These are phyloP conservation scores for Chionis minor DNA, from an alignment of 2,113 vertebrate genomes.

Conservation along the genomic window DNA sequence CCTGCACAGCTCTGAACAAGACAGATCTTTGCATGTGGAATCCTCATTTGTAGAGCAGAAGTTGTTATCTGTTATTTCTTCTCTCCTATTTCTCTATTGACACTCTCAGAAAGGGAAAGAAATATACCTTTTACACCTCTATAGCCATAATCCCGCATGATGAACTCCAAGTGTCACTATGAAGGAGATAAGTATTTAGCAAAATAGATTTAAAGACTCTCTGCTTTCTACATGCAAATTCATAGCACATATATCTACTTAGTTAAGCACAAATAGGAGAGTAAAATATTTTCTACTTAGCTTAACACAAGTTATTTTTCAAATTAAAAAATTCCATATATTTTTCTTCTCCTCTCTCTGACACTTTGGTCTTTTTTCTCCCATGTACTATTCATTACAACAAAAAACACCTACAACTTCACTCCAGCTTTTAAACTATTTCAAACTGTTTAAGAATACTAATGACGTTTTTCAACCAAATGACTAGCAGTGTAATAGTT, in stretches of 20 bases:
- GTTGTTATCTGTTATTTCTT: not conserved
- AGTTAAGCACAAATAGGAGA: not conserved
- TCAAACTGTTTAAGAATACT: not conserved
- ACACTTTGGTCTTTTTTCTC: not conserved
- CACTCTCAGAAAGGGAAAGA: not conserved
- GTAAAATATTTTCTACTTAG: not conserved
- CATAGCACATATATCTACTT: not conserved
- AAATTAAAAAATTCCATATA: not conserved
- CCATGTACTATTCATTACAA: not conserved
- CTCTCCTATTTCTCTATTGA: not conserved
- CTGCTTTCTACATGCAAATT: not conserved
- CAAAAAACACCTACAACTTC: not conserved
- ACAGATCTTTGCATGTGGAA: not conserved
- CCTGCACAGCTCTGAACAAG: not conserved
- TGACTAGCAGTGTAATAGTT: not conserved
- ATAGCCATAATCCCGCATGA: not conserved
- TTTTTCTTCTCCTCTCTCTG: not conserved
- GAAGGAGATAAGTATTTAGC: not conserved
- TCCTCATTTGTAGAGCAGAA: not conserved
- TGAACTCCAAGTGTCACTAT: not conserved
- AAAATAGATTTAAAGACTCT: not conserved
- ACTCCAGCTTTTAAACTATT: not conserved
- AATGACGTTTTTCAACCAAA: not conserved
- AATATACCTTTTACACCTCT: not conserved
- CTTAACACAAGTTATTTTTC: not conserved